Conservation (phyloP, 2,888 invertebrate genomes). For the Prenolepis imparis region DNA sequence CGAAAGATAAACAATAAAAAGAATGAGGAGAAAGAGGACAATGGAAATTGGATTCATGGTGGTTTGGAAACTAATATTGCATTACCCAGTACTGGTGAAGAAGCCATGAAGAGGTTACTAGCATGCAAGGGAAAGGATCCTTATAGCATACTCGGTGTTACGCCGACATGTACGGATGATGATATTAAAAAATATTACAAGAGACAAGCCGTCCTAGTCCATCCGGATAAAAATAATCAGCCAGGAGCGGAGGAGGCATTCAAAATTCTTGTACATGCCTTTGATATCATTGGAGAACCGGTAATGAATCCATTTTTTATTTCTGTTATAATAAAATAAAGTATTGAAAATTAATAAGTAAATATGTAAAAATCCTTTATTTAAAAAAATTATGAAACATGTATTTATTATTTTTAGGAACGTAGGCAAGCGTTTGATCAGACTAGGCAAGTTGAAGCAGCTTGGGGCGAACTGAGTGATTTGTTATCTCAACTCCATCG, state of each 20-base stretch:
- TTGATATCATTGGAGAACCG: constrained; percentile 97
- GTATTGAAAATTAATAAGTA: background rate
- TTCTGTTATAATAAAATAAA: background rate
- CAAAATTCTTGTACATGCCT: constrained; percentile 97
- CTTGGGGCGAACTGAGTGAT: constrained; percentile 95
- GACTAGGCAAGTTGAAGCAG: constrained; percentile 93
- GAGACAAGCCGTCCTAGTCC: constrained; percentile 96
- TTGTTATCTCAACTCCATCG: constrained; percentile 95
- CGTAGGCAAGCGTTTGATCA: constrained; percentile 92
- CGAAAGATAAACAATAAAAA: constrained; percentile 87
- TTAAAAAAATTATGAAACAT: background rate
- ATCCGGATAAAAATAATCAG: constrained; percentile 98
- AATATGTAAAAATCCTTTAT: background rate
- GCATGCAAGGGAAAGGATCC: constrained; percentile 98
- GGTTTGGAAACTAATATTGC: constrained; percentile 91
- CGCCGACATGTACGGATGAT: constrained; percentile 95
- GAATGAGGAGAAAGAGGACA: constrained; percentile 85
- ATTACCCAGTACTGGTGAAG: constrained; percentile 96
- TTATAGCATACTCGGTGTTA: constrained; percentile 96
- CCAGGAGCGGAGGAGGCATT: constrained; percentile 98
- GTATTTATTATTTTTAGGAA: constrained; percentile 87
- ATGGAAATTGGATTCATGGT: constrained; percentile 86
- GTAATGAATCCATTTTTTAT: constrained; percentile 86
- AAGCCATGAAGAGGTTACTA: constrained; percentile 96
- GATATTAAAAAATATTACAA: constrained; percentile 98